Base-by-base conservation (phyloP, 2,113 vertebrate genomes). In the Scatophagus argus region DNA sequence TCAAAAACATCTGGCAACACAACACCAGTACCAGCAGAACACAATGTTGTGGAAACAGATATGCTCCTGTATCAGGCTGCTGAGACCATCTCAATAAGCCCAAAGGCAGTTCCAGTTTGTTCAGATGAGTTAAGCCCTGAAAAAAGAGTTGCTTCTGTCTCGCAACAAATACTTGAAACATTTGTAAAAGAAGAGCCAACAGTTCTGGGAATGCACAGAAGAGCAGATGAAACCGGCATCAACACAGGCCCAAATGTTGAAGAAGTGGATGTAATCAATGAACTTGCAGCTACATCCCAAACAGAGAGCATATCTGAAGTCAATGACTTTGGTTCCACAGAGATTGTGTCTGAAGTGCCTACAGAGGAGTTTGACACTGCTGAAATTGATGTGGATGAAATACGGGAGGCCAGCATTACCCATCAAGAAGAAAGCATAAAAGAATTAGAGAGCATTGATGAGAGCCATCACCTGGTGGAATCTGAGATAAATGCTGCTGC, bases 1-100 rank as follows among this genome's bases (percentile, higher is more conserved):
- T 92, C 95, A 9, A 93, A 93, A 89, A 96, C 96, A 85, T 97
- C 97, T 0, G 97, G 96, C 65, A 94, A 96, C 73, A 91, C 93
- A 8, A 99, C 97, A 46, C 96, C 96, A 0, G 94, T 97, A 3
- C 94, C 90, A 29, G 94, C 93, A 59, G 93, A 94, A 16, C 88
- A 87, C 6, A 29, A 83, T 14, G 77, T 92, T 19, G 82, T 91
- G 46, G 89, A 94, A 64, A 96, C 95, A 0, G 95, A 96, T 5
- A 86, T 83, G 32, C 58, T 96, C 68, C 92, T 98, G 38, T 77
- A 94, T 1, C 95, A 96, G 3, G 96, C 92, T 67, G 93, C 92
- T 59, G 94, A 97, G 86, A 95, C 88, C 61, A 93, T 97, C 0
- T 90, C 85, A 21, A 59, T 84, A 58, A 88, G 88, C 60, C 84